phyloP scores from a whole-genome alignment of 2,113 vertebrate species.

The Stegastes partitus region DNA sequence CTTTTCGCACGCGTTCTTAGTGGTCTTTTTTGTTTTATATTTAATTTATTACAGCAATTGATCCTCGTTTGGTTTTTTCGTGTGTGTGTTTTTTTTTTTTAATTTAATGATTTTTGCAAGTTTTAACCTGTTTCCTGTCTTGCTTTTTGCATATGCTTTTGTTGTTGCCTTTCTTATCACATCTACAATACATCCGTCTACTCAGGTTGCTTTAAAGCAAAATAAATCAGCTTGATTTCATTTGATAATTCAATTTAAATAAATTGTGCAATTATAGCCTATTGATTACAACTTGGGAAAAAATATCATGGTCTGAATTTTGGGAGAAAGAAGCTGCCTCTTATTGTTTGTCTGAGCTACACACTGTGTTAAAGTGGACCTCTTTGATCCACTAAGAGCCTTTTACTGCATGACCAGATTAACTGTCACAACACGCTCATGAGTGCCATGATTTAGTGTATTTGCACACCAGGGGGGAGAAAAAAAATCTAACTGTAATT shows the following conservation, averaged over 20 bases:
- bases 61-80: too few species aligned
- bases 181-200: too few species aligned
- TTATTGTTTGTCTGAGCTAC: background rate
- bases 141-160: too few species aligned
- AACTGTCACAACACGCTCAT: constrained; percentile 24
- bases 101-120: too few species aligned
- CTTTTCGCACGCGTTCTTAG: background rate
- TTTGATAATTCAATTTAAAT: background rate
- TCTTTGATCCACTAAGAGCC: constrained; percentile 29
- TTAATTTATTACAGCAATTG: too few species aligned
- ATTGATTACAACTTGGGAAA: background rate
- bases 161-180: too few species aligned
- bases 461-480: background rate
- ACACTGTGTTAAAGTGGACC: constrained; percentile 20
- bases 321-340: background rate
- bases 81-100: too few species aligned
- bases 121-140: too few species aligned
- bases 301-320: background rate
- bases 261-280: background rate
- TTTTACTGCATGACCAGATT: constrained; percentile 24
- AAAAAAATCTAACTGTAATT: background rate
- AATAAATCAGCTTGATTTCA: too few species aligned
- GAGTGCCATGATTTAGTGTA: background rate
- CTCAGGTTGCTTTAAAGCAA: too few species aligned
- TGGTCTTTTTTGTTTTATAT: too few species aligned